A percentile compares a stretch with the other conserved stretches of the same genome.
These are phyloP conservation scores for Clarias platycephalus DNA, from an alignment of 2,797 vertebrate species.

Conservation along the genomic window DNA sequence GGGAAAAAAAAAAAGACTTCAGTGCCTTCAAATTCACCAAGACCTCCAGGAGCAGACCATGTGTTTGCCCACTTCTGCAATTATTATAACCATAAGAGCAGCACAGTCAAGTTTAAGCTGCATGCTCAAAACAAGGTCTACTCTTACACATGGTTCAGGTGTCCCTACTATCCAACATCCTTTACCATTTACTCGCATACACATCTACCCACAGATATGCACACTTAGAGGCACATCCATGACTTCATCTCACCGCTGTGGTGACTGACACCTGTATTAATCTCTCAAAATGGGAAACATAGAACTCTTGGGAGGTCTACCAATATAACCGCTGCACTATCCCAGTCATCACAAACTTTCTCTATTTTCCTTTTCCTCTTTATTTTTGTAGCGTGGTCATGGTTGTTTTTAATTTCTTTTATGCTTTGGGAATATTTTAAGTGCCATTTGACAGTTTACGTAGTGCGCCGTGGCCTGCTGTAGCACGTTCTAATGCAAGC, in stretches of 20 bases:
- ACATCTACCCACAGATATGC: slow-evolving; percentile 43
- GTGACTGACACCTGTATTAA: slow-evolving; percentile 35
- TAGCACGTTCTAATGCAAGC: slow-evolving; percentile 93
- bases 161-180: background rate
- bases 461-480: slow-evolving; percentile 93
- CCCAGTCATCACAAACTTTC: slow-evolving; percentile 57
- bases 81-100: background rate
- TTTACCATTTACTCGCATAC: background rate
- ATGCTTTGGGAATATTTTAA: slow-evolving; percentile 77
- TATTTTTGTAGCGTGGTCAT: slow-evolving; percentile 69
- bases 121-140: slow-evolving; percentile 12
- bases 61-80: slow-evolving; percentile 3
- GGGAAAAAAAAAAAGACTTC: slow-evolving; percentile 68
- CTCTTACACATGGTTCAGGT: slow-evolving; percentile 24
- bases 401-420: slow-evolving; percentile 66
- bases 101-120: background rate
- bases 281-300: slow-evolving; percentile 46
- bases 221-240: slow-evolving; percentile 34
- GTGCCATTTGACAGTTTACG: slow-evolving; percentile 97
- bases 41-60: slow-evolving; percentile 59
- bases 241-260: slow-evolving; percentile 24
- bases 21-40: slow-evolving; percentile 75
- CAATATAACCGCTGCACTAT: slow-evolving; percentile 53
- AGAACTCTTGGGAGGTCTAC: slow-evolving; percentile 24
- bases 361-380: slow-evolving; percentile 41